These are phyloP conservation scores for Diadegma fenestrale DNA, from an alignment of 2,888 invertebrate species.

Conservation along the genomic window DNA sequence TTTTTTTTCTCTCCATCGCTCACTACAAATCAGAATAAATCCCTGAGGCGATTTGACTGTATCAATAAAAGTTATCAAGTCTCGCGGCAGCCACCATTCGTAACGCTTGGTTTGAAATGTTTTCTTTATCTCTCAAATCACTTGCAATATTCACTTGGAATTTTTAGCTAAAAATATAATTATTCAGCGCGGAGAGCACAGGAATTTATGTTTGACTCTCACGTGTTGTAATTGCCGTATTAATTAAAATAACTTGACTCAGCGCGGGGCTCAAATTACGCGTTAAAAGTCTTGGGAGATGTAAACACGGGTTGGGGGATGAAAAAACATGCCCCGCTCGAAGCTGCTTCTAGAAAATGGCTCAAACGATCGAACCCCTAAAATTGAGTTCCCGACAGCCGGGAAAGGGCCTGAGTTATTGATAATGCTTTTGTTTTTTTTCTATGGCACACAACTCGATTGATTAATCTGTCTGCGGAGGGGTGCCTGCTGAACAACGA, in stretches of 20 bases:
- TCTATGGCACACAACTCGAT: not conserved
- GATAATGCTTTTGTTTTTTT: constrained; percentile 8
- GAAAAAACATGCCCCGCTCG: not conserved
- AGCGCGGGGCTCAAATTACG: not conserved
- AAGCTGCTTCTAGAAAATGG: constrained; percentile 16
- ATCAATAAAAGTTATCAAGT: not conserved
- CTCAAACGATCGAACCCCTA: not conserved
- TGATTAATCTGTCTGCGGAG: constrained; percentile 46
- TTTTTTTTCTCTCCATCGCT: constrained; percentile 22
- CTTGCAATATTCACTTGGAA: not conserved
- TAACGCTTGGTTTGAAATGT: not conserved
- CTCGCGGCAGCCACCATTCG: not conserved
- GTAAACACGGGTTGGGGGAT: not conserved
- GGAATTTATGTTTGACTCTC: not conserved
- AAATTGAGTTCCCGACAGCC: not conserved
- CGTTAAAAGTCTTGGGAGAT: not conserved
- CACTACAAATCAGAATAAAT: constrained; percentile 36
- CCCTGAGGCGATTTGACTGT: constrained; percentile 49
- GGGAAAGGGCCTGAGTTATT: not conserved
- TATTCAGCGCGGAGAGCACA: not conserved
- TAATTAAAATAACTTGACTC: not conserved
- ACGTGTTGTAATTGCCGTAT: not conserved
- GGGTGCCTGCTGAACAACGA: constrained; percentile 10
- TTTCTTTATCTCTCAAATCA: not conserved
- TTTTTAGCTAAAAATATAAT: not conserved